A percentile compares a stretch with the other conserved stretches of the same genome.
phyloP scores from a whole-genome alignment of 2,113 vertebrate genomes.

The Stomatorhinus ivindoensis region DNA sequence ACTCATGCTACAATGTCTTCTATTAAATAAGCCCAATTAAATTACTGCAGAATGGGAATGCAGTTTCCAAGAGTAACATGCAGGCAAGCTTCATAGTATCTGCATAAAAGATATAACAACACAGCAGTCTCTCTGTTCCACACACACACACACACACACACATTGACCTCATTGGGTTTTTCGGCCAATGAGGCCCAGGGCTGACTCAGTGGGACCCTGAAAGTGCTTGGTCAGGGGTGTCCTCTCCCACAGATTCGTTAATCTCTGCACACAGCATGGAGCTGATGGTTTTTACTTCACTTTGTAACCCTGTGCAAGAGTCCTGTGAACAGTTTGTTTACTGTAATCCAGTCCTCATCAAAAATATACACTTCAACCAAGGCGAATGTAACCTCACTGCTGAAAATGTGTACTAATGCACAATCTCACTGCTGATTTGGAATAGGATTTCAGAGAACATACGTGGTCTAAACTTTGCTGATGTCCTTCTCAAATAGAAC shows the following conservation, averaged over 20 bases:
- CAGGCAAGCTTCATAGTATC: background rate
- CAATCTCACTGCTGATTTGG: background rate
- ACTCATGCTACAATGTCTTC: background rate
- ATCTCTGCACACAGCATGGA: constrained; percentile 2
- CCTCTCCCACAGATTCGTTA: background rate
- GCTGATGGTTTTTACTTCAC: background rate
- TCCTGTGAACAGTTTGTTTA: constrained; percentile 2
- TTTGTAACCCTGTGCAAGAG: background rate
- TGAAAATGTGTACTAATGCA: background rate
- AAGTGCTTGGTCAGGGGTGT: background rate
- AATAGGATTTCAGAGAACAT: background rate
- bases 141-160: background rate
- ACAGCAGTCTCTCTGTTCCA: background rate
- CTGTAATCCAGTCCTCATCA: background rate
- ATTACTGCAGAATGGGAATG: background rate
- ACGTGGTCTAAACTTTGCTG: background rate
- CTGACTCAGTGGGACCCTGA: background rate
- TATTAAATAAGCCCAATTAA: background rate
- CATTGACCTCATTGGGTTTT: background rate
- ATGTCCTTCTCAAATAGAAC: background rate
- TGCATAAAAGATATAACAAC: background rate
- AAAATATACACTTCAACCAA: background rate
- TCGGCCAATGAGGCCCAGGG: background rate
- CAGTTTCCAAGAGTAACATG: background rate
- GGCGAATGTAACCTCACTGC: background rate